These are phyloP conservation scores for Nematopogon swammerdamellus DNA, from an alignment of 2,888 invertebrate genomes.

Conservation along the genomic window DNA sequence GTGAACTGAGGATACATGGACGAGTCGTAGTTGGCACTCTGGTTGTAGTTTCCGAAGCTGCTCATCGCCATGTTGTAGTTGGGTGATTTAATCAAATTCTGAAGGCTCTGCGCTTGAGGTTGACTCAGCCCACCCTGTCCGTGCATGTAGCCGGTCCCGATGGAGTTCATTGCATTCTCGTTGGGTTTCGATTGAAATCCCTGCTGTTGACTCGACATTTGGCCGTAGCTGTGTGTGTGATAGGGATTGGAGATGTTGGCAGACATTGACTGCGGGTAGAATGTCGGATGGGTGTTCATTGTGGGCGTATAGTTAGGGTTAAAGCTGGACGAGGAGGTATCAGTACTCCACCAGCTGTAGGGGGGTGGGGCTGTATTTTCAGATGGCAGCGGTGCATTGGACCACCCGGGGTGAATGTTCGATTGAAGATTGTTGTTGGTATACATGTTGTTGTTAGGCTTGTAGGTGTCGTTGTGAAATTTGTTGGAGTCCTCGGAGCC, in stretches of 20 bases:
- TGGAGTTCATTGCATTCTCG: slow-evolving; percentile 14
- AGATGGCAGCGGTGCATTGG: slow-evolving; percentile 12
- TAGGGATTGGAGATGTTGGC: slow-evolving; percentile 18
- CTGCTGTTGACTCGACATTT: slow-evolving; percentile 16
- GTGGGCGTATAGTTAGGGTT: slow-evolving; percentile 21
- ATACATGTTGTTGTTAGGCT: slow-evolving; percentile 12
- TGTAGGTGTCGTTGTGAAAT: slow-evolving; percentile 33
- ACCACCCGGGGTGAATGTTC: slow-evolving; percentile 21
- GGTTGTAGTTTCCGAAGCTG: slow-evolving; percentile 26
- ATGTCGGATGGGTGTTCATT: slow-evolving; percentile 25
- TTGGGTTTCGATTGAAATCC: slow-evolving; percentile 7
- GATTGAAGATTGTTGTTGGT: slow-evolving; percentile 8
- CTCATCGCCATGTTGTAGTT: slow-evolving; percentile 35
- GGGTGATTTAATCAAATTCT: slow-evolving; percentile 29
- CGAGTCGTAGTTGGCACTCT: slow-evolving; percentile 32
- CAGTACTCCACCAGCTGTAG: slow-evolving; percentile 37
- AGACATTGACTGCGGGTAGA: slow-evolving; percentile 20
- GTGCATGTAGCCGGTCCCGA: slow-evolving; percentile 21
- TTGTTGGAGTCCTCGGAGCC: slow-evolving; percentile 26
- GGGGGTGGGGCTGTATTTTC: slow-evolving; percentile 22
- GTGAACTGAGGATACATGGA: slow-evolving; percentile 42
- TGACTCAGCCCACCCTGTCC: slow-evolving; percentile 23
- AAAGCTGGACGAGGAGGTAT: slow-evolving; percentile 20
- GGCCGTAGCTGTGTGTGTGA: slow-evolving; percentile 20
- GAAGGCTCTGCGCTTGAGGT: slow-evolving; percentile 29